phyloP scores from a whole-genome alignment of 1,140 invertebrate species.

The Sinonovacula constricta region DNA sequence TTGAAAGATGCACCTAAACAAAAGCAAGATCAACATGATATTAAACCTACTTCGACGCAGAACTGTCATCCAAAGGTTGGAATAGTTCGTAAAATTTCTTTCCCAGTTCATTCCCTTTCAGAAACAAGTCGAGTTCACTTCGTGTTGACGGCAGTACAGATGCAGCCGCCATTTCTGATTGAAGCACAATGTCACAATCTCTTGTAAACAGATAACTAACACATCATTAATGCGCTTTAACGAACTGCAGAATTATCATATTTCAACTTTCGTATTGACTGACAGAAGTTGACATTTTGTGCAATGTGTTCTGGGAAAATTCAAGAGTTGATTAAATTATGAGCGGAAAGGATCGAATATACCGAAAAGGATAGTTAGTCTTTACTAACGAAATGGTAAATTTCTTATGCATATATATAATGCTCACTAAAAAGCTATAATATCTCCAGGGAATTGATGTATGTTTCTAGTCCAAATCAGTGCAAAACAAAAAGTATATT shows the following conservation, averaged over 20 bases:
- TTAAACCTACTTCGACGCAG: conserved; percentile 53
- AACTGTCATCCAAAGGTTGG: conserved; percentile 57
- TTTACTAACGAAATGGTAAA: not conserved
- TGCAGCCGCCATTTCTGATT: conserved; percentile 49
- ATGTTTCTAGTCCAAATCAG: no score
- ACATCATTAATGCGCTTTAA: not conserved
- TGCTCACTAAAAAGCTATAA: not conserved
- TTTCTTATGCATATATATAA: not conserved
- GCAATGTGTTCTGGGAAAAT: not conserved
- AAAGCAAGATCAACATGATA: not conserved
- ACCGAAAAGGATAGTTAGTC: not conserved
- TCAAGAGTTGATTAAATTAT: not conserved
- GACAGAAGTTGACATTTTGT: conserved; percentile 12
- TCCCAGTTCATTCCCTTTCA: conserved; percentile 63
- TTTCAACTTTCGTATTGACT: conserved; percentile 8
- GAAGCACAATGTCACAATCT: not conserved
- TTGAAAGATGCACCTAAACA: no score
- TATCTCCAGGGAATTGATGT: not conserved
- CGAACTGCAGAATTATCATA: not conserved
- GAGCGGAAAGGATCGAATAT: not conserved
- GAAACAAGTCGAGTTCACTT: conserved; percentile 66
- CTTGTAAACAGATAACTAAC: not conserved
- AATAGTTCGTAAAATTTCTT: conserved; percentile 71
- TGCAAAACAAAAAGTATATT: no score
- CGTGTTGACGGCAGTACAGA: conserved; percentile 62